Percentiles rank a stretch among this genome's conserved stretches.
Evolutionary conservation across 2,888 invertebrate genomes (phyloP).

Genomic region (Clitarchus hookeri): DNA sequence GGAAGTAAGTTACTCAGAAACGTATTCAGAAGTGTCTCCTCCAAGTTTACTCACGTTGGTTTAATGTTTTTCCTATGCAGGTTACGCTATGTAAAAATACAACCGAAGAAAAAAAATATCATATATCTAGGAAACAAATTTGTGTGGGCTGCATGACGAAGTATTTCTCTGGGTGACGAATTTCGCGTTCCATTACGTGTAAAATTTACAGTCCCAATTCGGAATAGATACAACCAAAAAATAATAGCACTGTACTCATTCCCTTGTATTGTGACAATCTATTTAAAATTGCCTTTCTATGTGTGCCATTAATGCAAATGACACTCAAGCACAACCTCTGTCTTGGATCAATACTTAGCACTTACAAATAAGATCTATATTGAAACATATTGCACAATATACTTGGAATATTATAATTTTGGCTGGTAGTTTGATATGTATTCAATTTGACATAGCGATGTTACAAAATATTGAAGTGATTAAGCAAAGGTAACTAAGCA

Average conservation of each 20-base stretch:
- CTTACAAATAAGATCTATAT: no score
- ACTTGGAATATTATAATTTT: no score
- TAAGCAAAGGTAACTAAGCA: not conserved
- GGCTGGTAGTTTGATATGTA: not conserved
- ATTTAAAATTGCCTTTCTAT: constrained; percentile 33
- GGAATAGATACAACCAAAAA: not conserved
- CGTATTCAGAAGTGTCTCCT: no score
- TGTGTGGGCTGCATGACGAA: not conserved
- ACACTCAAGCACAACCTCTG: constrained; percentile 16
- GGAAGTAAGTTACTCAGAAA: no score
- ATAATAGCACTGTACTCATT: not conserved
- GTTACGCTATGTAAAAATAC: not conserved
- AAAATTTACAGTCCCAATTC: not conserved
- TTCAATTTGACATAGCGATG: not conserved
- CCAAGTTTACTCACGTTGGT: no score
- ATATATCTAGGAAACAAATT: not conserved
- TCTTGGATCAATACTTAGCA: not conserved
- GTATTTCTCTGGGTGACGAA: not conserved
- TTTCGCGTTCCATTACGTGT: not conserved
- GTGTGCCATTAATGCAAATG: constrained; percentile 15
- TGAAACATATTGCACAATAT: no score
- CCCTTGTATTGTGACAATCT: constrained; percentile 34
- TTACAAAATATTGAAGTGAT: not conserved
- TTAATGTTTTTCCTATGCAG: not conserved
- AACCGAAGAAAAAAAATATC: not conserved